phyloP scores from a whole-genome alignment of 2,113 vertebrate genomes.

The Petaurus breviceps region DNA sequence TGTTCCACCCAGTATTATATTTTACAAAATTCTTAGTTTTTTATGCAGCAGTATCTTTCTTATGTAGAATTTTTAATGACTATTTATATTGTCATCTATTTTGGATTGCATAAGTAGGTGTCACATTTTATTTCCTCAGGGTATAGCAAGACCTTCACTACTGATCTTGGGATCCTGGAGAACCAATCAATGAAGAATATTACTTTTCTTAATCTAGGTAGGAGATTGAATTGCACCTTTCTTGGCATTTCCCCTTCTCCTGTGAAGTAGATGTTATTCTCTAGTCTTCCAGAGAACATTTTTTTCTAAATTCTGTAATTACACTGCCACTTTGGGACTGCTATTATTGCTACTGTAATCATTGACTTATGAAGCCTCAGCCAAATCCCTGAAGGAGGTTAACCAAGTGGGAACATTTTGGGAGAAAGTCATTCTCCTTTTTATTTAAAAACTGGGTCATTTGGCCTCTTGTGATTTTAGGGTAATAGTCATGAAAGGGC shows the following conservation, averaged over 20 bases:
- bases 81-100: constrained; percentile 7
- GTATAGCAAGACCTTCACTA: constrained; percentile 91
- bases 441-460: not conserved
- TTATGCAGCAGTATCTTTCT: not conserved
- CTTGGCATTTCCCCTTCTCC: constrained; percentile 37
- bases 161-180: constrained; percentile 80
- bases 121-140: constrained; percentile 81
- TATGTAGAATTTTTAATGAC: not conserved
- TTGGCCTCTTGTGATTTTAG: not conserved
- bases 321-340: not conserved
- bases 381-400: not conserved
- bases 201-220: constrained; percentile 93
- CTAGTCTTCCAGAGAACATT: not conserved
- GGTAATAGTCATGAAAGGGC: constrained; percentile 4
- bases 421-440: not conserved
- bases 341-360: not conserved
- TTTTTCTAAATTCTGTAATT: not conserved
- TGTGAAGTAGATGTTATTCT: not conserved
- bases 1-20: not conserved
- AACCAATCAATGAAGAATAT: constrained; percentile 75
- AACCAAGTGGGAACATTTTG: not conserved
- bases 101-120: not conserved
- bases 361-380: not conserved
- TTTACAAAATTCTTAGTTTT: not conserved
- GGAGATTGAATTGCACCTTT: constrained; percentile 52